These are phyloP conservation scores for Cephalopterus ornatus DNA, from an alignment of 2,113 vertebrate species.

Conservation along the genomic window DNA sequence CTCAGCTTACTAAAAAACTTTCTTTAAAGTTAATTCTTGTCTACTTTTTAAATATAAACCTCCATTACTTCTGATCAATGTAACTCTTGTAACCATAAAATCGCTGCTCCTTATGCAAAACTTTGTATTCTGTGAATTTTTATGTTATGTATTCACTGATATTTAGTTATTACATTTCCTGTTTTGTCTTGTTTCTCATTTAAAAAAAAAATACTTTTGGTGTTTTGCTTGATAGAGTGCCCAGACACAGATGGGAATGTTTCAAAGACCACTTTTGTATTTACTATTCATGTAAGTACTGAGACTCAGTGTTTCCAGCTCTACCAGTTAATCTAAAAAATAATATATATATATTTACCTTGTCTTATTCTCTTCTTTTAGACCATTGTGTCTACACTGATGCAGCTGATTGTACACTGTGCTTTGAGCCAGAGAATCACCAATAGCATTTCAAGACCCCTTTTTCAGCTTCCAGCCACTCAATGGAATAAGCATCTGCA, in stretches of 20 bases:
- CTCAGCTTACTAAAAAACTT: neutral
- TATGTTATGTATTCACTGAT: neutral
- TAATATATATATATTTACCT: neutral
- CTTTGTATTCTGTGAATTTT: neutral
- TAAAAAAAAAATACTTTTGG: rapidly evolving
- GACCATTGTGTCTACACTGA: neutral
- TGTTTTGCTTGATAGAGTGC: neutral
- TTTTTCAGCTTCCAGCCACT: neutral
- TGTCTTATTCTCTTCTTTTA: neutral
- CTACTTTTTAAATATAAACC: neutral
- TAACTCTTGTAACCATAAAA: neutral
- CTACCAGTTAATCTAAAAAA: neutral
- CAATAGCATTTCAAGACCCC: neutral
- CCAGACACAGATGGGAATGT: rapidly evolving
- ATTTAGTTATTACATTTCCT: neutral
- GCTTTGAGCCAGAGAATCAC: neutral
- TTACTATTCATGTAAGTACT: neutral
- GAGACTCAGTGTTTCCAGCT: neutral
- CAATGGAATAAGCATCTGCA: neutral
- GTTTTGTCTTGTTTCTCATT: neutral
- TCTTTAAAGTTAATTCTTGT: neutral
- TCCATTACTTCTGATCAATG: neutral
- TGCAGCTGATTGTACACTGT: neutral
- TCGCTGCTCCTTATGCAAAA: neutral
- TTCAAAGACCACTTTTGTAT: neutral